phyloP scores from a whole-genome alignment of 2,113 vertebrate species.

The Prietella phreatophila region DNA sequence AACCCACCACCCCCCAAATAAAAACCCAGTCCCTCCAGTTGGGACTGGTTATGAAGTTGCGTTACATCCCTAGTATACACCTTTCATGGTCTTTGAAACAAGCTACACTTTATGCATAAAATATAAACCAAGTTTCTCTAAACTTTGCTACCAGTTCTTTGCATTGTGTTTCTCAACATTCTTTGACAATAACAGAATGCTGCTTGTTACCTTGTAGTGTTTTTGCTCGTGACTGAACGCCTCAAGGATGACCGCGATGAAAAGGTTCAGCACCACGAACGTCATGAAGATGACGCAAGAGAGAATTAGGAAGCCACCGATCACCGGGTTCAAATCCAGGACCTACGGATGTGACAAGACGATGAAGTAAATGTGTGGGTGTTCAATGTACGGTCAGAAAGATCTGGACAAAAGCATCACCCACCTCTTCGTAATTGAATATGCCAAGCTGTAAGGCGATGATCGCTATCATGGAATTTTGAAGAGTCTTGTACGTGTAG shows the following conservation, averaged over 20 bases:
- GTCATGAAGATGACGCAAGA: slow-evolving; percentile 95
- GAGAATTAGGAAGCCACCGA: slow-evolving; percentile 88
- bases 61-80: not conserved
- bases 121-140: not conserved
- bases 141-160: not conserved
- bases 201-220: slow-evolving; percentile 78
- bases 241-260: slow-evolving; percentile 92
- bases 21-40: not conserved
- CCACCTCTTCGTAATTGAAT: slow-evolving; percentile 95
- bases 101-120: not conserved
- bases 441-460: slow-evolving; percentile 92
- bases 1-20: not conserved
- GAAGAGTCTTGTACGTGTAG: slow-evolving; percentile 85
- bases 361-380: not conserved
- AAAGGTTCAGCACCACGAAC: slow-evolving; percentile 93
- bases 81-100: not conserved
- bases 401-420: slow-evolving; percentile 21
- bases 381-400: not conserved
- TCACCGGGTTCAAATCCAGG: slow-evolving; percentile 84
- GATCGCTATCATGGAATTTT: slow-evolving; percentile 76
- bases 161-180: too few relatives aligned
- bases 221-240: slow-evolving; percentile 90
- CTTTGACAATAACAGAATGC: not conserved
- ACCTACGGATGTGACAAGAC: slow-evolving; percentile 67
- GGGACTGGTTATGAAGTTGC: not conserved